phyloP scores from a whole-genome alignment of 2,888 invertebrate genomes.

The Luperina testacea region DNA sequence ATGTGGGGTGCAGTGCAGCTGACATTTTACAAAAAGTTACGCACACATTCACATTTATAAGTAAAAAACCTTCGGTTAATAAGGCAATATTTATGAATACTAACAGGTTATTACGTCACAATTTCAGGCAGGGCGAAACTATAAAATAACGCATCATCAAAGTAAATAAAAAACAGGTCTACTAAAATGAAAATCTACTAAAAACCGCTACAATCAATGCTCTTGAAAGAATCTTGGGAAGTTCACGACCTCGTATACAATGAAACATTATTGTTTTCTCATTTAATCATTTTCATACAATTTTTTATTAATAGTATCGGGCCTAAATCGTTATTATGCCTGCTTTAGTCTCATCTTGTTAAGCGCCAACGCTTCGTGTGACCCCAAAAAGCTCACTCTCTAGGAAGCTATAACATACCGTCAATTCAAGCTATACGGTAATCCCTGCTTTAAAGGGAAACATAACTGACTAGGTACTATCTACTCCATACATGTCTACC shows the following conservation, averaged over 20 bases:
- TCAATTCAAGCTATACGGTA: conserved; percentile 23
- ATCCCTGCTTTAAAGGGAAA: conserved; percentile 40
- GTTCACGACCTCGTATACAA: conserved; percentile 15
- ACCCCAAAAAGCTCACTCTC: not conserved
- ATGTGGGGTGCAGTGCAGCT: conserved; percentile 12
- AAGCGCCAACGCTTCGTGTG: conserved; percentile 14
- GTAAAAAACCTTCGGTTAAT: not conserved
- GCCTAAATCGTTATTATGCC: not conserved
- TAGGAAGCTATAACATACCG: not conserved
- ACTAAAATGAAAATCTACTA: conserved; percentile 9
- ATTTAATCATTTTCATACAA: not conserved
- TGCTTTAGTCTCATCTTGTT: conserved; percentile 10
- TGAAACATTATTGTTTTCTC: conserved; percentile 4
- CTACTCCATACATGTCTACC: conserved; percentile 14
- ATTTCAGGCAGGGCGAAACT: not conserved
- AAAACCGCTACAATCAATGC: conserved; percentile 14
- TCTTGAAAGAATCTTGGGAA: conserved; percentile 17
- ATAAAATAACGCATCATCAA: not conserved
- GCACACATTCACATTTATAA: conserved; percentile 5
- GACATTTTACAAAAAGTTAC: conserved; percentile 11
- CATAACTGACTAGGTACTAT: conserved; percentile 22
- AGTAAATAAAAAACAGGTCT: not conserved
- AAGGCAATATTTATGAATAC: not conserved
- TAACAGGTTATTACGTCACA: not conserved
- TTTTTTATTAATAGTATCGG: not conserved